Evolutionary conservation across 2,888 invertebrate species (phyloP), one percentile per base, ranked within the genome.

Genomic region (Branchipolynoe longqiensis): DNA sequence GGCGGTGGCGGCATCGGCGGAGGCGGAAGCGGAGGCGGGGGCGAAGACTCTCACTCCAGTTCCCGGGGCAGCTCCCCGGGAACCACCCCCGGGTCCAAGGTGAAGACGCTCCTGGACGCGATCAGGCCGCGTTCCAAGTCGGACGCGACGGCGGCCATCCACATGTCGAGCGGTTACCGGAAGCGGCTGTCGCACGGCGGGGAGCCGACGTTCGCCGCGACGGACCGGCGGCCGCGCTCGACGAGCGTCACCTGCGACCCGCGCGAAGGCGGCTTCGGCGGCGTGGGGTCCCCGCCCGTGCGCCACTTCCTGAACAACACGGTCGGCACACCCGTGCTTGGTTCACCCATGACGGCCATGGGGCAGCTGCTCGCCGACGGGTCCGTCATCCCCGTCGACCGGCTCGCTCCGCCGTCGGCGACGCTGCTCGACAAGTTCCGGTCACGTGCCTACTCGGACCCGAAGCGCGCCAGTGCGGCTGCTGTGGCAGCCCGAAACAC

Each of bases 341-440:
- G 40, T 14, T 78, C 78, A 18, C 78, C 78, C 48, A 69, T 69
- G 69, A 69, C 69, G 38, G 69, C 91, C 22, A 92, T 92, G 92
- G 90, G 92, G n/a, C 90, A 90, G 87, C 91, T 92, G 83, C 89
- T 91, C 69, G 91, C 91, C 36, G 91, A 90, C 83, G 91, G 91
- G 85, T 89, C 91, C 87, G 73, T 40, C 56, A 59, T 69, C 41
- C 83, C 74, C 69, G 22, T 73, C 74, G 56, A 64, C 14, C 85
- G 85, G 31, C 40, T 59, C 22, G 18, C 81, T 85, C 31, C 83
- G 85, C 69, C 85, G 86, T 82, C 87, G 6, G 84, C 58, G 31
- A 73, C 58, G 31, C 86, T 88, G 33, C 38, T 89, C 0, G 89
- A 89, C 78, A 88, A 83, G 88, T 89, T 85, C 85, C 85, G 89